Conservation (phyloP, 2,113 vertebrate species). For the Marcusenius ussheri region DNA sequence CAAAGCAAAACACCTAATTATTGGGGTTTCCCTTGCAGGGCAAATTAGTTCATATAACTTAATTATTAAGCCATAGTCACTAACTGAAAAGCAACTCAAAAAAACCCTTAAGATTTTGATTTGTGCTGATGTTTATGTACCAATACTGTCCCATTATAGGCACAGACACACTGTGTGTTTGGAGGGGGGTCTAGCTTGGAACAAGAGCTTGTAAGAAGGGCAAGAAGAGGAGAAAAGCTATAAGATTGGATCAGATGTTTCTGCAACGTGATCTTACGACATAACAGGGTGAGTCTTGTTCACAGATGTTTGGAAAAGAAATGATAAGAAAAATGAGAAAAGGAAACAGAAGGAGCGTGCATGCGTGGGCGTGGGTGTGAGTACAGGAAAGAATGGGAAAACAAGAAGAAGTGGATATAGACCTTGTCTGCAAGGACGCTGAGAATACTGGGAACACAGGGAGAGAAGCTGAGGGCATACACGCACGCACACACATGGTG, state of each 20-base stretch:
- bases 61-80: background rate
- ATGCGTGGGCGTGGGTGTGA: background rate
- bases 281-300: background rate
- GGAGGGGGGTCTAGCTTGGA: background rate
- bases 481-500: background rate
- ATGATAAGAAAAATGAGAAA: background rate
- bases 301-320: background rate
- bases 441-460: background rate
- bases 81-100: background rate
- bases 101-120: background rate
- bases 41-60: background rate
- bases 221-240: background rate
- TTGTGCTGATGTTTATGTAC: background rate
- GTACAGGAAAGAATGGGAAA: background rate
- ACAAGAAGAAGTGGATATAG: background rate
- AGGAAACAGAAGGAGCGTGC: background rate
- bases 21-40: background rate
- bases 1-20: background rate
- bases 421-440: background rate
- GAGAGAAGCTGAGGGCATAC: background rate
- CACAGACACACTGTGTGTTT: background rate
- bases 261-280: background rate
- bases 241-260: background rate
- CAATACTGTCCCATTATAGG: background rate
- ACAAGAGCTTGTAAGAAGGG: background rate